These are phyloP conservation scores for Chloroceryle amazona DNA, from an alignment of 2,797 vertebrate genomes.

Conservation along the genomic window DNA sequence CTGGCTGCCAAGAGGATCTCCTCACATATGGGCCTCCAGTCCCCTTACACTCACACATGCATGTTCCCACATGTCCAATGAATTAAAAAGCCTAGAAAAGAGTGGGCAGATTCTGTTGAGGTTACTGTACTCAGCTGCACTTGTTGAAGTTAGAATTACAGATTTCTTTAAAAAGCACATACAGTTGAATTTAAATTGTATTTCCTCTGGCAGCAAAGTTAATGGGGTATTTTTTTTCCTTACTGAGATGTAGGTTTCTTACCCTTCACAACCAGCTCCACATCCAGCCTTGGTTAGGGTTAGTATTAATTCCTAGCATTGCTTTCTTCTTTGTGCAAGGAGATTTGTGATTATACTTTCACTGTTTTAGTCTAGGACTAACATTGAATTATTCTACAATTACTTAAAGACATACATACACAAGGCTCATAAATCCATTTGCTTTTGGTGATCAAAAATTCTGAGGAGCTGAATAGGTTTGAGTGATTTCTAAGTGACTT, in stretches of 20 bases:
- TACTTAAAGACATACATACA: background rate
- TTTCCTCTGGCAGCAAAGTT: conserved; percentile 34
- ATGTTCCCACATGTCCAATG: conserved; percentile 27
- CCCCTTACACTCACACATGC: conserved; percentile 25
- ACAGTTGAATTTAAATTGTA: background rate
- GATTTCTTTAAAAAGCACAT: conserved; percentile 23
- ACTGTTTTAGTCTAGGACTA: background rate
- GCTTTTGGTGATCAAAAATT: background rate
- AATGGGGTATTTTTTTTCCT: background rate
- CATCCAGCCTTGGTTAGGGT: background rate
- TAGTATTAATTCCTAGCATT: background rate
- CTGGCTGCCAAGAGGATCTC: conserved; percentile 54
- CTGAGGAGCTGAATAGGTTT: background rate
- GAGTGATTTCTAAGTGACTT: background rate
- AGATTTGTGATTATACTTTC: background rate
- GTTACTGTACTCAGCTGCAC: background rate
- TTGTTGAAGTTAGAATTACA: conserved; percentile 19
- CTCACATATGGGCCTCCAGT: conserved; percentile 6
- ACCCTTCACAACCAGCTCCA: background rate
- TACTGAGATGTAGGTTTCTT: background rate
- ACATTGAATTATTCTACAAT: background rate
- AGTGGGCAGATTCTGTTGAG: conserved; percentile 17
- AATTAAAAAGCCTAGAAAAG: conserved; percentile 43
- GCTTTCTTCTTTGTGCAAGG: background rate
- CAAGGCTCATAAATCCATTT: background rate